Conservation (phyloP, 2,888 invertebrate genomes). For the Nemurella pictetii region DNA sequence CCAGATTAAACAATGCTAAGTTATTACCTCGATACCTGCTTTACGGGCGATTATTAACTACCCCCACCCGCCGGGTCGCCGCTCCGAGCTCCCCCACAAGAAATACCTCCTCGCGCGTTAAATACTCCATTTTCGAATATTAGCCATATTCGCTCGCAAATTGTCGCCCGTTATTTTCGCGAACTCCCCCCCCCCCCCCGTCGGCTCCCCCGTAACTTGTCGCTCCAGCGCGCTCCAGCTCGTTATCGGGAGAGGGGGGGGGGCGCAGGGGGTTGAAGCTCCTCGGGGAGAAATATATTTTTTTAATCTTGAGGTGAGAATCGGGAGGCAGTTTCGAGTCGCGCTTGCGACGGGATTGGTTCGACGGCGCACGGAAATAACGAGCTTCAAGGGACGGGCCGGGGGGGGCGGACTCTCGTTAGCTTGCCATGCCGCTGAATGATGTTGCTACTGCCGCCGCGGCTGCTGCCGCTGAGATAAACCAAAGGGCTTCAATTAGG, state of each 20-base stretch:
- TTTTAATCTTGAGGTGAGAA: slow-evolving; percentile 32
- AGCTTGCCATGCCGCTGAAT: slow-evolving; percentile 26
- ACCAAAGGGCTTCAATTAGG: slow-evolving; percentile 35
- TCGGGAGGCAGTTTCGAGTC: neutral
- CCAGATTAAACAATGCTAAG: neutral
- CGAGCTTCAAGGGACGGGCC: no score
- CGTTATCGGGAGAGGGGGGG: neutral
- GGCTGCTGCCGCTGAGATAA: slow-evolving; percentile 28
- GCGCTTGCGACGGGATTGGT: neutral
- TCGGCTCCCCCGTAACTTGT: no score
- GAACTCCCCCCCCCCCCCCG: neutral
- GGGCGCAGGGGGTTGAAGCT: neutral
- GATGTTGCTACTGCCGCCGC: no score
- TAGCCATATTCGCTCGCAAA: neutral
- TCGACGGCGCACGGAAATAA: slow-evolving; percentile 16
- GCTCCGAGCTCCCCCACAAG: neutral
- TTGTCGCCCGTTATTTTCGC: neutral
- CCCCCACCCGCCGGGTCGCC: neutral
- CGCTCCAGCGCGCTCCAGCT: neutral
- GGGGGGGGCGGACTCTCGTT: slow-evolving; percentile 30
- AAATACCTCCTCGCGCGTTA: neutral
- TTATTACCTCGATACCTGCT: slow-evolving; percentile 8
- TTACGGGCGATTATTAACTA: neutral
- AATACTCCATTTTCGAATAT: neutral
- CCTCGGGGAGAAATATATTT: slow-evolving; percentile 17